A percentile compares a stretch with the other conserved stretches of the same genome.
Evolutionary conservation across 1,140 invertebrate species (phyloP).

Genomic region (Drosophila persimilis): DNA sequence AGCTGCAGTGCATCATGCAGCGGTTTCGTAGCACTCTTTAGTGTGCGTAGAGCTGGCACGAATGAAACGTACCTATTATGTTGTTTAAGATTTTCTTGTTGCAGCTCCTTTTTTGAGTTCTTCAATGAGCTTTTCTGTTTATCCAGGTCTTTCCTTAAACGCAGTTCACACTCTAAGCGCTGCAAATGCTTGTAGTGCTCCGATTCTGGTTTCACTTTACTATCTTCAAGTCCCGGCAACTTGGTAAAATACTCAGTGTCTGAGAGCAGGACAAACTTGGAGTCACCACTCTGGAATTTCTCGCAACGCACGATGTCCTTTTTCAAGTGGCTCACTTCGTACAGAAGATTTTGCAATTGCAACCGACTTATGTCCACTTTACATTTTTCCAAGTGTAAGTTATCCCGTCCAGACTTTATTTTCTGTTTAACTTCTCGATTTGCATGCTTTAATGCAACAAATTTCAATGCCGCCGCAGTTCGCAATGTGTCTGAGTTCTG

Average conservation of each 20-base stretch:
- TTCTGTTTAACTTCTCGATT: conserved; percentile 95
- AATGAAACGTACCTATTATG: conserved; percentile 92
- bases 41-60: conserved; percentile 89
- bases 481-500: conserved; percentile 86
- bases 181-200: conserved; percentile 92
- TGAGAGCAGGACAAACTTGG: conserved; percentile 94
- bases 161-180: conserved; percentile 95
- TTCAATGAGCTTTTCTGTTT: conserved; percentile 90
- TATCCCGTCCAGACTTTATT: conserved; percentile 91
- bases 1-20: conserved; percentile 94
- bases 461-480: conserved; percentile 88
- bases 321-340: conserved; percentile 96
- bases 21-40: conserved; percentile 93
- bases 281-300: conserved; percentile 97
- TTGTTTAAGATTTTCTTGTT: conserved; percentile 90
- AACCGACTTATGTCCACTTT: conserved; percentile 95
- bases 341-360: conserved; percentile 96
- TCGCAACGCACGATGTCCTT: conserved; percentile 97
- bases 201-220: conserved; percentile 83
- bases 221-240: conserved; percentile 84
- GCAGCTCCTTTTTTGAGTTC: conserved; percentile 89
- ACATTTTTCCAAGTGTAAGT: conserved; percentile 90
- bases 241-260: conserved; percentile 86
- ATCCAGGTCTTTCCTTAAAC: conserved; percentile 93
- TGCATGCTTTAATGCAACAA: conserved; percentile 93